Base-by-base conservation (phyloP, 37 sponge, comb jelly and placozoan genomes). In the Ephydatia muelleri region DNA sequence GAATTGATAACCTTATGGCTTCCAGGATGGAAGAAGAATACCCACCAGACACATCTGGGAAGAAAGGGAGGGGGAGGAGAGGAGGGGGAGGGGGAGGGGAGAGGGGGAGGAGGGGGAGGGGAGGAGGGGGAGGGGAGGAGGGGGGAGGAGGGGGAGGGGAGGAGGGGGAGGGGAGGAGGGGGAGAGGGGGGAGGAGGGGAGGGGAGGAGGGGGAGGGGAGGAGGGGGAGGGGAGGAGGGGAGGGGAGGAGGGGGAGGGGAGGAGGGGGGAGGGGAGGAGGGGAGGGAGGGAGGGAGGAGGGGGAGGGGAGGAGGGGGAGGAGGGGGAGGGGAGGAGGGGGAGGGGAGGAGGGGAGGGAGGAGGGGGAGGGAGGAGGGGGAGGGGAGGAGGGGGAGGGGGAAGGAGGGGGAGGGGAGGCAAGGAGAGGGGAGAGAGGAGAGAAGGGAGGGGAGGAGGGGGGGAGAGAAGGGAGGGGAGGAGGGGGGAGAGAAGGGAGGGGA, bases 21-120 rank as follows among this genome's bases (percentile, higher is more conserved):
- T 85, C 84, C 57, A 94, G 39, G 49, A 94, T 86, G 32, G 89
- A 85, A 0, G 85, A 65, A 23, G 89, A 78, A 84, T 91, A 84
- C 0, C 95, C 95, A 0, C 90, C 95, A 72, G 92, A 88, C 9
- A 94, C 90, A 86, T 94, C 95, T 88, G 75, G 3, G 70, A 8
- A 26, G 3, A 11, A 11, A 68, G 70, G 70, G 70, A 69, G 70
- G 70, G 30, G 5, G 70, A 11, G 30, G 5, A 29, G 70, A 11
- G 9, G 70, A 11, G 30, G 13, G 70, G 30, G 70, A 69, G 30
- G 70, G 9, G 27, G 70, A 11, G 9, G 70, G 70, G 70, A 69
- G 30, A 11, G 30, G 9, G 27, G 70, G 70, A 43, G 30, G 30
- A 29, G 70, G 30, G 70, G 9, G 30, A 11, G 30, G 5, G 70